phyloP scores from a whole-genome alignment of 64 coral and sea anemone species.

The Stylophora pistillata region DNA sequence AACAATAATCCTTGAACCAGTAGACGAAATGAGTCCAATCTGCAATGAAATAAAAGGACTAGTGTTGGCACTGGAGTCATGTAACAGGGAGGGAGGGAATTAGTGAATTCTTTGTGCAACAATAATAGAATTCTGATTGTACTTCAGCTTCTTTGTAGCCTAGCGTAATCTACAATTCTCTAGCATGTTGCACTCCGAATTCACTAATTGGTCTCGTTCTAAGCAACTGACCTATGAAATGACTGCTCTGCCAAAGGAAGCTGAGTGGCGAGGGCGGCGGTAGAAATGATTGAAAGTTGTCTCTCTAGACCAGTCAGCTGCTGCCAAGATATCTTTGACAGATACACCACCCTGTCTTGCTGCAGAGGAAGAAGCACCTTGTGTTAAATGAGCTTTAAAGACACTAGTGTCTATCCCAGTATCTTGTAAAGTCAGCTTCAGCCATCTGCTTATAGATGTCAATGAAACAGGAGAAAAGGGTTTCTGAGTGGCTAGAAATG shows the following conservation, averaged over 20 bases:
- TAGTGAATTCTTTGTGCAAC: too few relatives aligned
- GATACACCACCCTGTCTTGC: constrained; percentile 15
- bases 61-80: too few relatives aligned
- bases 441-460: constrained; percentile 27
- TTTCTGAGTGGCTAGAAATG: constrained; percentile 8
- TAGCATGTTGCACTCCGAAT: too few relatives aligned
- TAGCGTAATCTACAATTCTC: too few relatives aligned
- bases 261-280: background rate
- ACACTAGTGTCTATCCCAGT: constrained; percentile 7
- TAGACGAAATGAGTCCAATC: too few relatives aligned
- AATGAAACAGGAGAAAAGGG: background rate
- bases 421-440: background rate
- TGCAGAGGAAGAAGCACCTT: constrained; percentile 2
- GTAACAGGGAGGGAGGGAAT: too few relatives aligned
- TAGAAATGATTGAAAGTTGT: constrained; percentile 48
- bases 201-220: too few relatives aligned
- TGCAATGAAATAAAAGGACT: too few relatives aligned
- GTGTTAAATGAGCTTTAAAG: constrained; percentile 32
- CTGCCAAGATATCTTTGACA: background rate
- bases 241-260: background rate
- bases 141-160: too few relatives aligned
- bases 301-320: constrained; percentile 48
- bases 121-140: too few relatives aligned
- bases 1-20: too few relatives aligned
- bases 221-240: too few relatives aligned